Percentiles rank a stretch among this genome's conserved stretches.
phyloP scores from a whole-genome alignment of 2,888 invertebrate genomes.

The Acanthococcus lagerstroemiae region DNA sequence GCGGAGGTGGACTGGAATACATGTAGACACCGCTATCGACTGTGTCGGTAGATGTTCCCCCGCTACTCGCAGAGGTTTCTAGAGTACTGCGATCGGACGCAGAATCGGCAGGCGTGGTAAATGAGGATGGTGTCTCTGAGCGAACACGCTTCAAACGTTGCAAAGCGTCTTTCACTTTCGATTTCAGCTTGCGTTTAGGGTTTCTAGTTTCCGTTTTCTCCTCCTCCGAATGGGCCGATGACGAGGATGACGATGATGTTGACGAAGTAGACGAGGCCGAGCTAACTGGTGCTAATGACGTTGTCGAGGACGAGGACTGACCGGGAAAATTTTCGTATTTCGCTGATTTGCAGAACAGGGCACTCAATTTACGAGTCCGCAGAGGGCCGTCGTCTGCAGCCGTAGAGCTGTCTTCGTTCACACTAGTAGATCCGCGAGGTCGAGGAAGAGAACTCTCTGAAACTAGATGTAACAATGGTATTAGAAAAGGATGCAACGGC shows the following conservation, averaged over 20 bases:
- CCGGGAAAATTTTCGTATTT: no score
- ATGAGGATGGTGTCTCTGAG: background rate
- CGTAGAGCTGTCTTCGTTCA: no score
- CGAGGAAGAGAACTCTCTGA: no score
- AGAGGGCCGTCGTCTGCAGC: no score
- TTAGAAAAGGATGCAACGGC: no score
- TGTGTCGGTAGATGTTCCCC: slow-evolving; percentile 17
- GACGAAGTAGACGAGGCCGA: background rate
- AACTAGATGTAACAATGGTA: no score
- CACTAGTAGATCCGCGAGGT: no score
- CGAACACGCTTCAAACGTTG: slow-evolving; percentile 16
- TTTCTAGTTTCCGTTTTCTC: background rate
- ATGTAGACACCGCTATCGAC: slow-evolving; percentile 18
- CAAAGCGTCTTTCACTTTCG: background rate
- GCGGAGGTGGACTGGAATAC: slow-evolving; percentile 2
- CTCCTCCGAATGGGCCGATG: background rate
- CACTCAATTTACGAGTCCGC: no score
- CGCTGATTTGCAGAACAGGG: no score
- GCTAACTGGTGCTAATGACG: background rate
- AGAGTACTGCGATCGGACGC: background rate
- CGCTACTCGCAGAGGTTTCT: background rate
- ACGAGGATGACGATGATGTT: background rate
- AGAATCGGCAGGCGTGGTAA: background rate
- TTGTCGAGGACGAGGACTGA: slow-evolving; percentile 2
- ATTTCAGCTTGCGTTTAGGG: slow-evolving; percentile 10